Evolutionary conservation across 2,113 vertebrate genomes (phyloP), one percentile per base, ranked within the genome.

Genomic region (Henicopernis longicauda): DNA sequence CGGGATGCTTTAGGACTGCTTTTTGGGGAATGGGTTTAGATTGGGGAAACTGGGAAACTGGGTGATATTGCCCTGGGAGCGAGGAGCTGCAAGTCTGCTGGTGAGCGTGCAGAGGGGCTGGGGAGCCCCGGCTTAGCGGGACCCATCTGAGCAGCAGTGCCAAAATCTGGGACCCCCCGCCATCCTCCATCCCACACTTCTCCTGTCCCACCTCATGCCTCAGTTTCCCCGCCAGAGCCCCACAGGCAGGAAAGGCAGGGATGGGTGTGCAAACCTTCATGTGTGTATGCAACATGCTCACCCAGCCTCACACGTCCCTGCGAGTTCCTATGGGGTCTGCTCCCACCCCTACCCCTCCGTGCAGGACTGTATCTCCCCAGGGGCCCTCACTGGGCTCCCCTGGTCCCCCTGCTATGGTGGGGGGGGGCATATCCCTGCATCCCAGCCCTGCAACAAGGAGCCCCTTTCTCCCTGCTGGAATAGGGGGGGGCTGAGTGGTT

Each of bases 321-420:
- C 27, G n/a, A 17, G 42, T 22, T 36, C 76, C 77, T 8, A 13
- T 2, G 4, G 67, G 59, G 1, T 70, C 81, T 31, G 7, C 16
- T 71, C 10, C 26, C 44, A 4, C 15, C 21, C 26, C 29, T 8
- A 2, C 10, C 34, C 17, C 36, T 29, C 79, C 1, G 1, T 14
- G 82, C 0, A 5, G 50, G 36, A 11, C 38, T 3, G 13, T 7
- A 6, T 11, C 57, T 8, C 47, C 57, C 50, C n/a, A 15, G 21
- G 17, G n/a, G 52, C 36, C 27, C 32, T 38, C 44, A 44, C 38
- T 2, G 25, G 2, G 21, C 29, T 79, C 65, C 31, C n/a, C 21
- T 1, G 7, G 32, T 6, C 15, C 44, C 36, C 5, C 13, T 42
- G 52, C 16, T 18, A 10, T 0, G 2, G 23, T 8, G 15, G 5